Base-by-base conservation (phyloP, 1,140 invertebrate genomes). In the Drosophila parabipectinata region DNA sequence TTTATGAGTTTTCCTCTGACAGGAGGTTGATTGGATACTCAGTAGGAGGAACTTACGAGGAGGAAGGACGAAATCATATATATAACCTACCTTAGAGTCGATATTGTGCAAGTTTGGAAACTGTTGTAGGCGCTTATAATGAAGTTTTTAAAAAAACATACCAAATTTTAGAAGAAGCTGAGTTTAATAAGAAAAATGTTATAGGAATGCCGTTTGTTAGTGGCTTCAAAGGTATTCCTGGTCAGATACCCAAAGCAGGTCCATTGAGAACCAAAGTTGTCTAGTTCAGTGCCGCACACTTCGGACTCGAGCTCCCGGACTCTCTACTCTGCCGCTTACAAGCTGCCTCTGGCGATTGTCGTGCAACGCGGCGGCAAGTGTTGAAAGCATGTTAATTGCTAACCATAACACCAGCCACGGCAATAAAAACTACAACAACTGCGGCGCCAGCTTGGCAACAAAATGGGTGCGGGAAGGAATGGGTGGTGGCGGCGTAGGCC, bases 371-470 rank as follows among this genome's bases (percentile, higher is more conserved):
- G 45, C 61, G 64, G 56, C 81, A 80, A 83, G 82, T 87, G 82
- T 87, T 87, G 82, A 87, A 83, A 76, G 71, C 83, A 83, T 87
- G 83, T 87, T 87, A 87, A 87, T 87, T 88, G 75, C 82, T 72
- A 76, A 76, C 78, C 85, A 69, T 66, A 88, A 79, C 74, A 87
- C 73, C 51, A 72, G 72, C 60, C 68, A 67, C 57, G 78, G 52
- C 53, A 72, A 30, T 24, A 58, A 54, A 44, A 57, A 52, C 56
- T 57, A 26, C 32, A 64, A 72, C 75, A 63, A 62, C 64, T 67
- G 53, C 45, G 56, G 52, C 51, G 64, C 55, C 48, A 69, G 57
- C 61, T 72, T 72, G 50, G 45, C 41, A 50, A 59, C 67, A 32
- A 67, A 69, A 53, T 24, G 44, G 9, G 51, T 14, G 39, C 14